Evolutionary conservation across 2,113 vertebrate species (phyloP), one percentile per base, ranked within the genome.

Genomic region (Leptodactylus fuscus): DNA sequence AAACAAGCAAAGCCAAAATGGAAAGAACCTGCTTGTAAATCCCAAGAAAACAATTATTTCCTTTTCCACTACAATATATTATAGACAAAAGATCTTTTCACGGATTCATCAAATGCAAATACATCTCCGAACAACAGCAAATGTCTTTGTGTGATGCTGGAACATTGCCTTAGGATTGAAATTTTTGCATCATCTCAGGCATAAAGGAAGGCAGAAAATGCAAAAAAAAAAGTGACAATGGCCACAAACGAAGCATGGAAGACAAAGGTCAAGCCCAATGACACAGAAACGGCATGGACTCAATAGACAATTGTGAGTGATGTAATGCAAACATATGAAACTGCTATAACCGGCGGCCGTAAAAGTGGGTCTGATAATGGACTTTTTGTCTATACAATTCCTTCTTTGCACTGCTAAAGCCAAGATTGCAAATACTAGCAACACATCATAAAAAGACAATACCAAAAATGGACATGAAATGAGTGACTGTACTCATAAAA

Each of bases 51-150:
- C 24, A 49, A 69, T 69, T 34, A 48, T 49, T 34, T 81, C 29
- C 79, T 81, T 69, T 49, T 34, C 51, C 48, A 4, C n/a, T n/a
- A 44, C 10, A 80, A 80, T 3, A 22, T 5, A 15, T 38, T 32
- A 67, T 48, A 49, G 5, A 48, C 13, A 81, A 46, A 67, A 81
- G 60, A 81, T 29, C 58, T 67, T 67, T 81, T 67, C 78, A 81
- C 36, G 32, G 77, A 44, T 81, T 51, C 67, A n/a, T 9, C 29
- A 22, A n/a, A 16, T 38, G 34, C n/a, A 55, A 53, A 22, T 18
- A 8, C 4, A 80, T 29, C 15, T 80, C 53, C 38, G 36, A 44
- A 80, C 77, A 74, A 81, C 60, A 69, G 36, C 44, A 41, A 38
- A 41, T 44, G 18, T 27, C 48, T 73, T 82, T 73, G 69, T 83